Base-by-base conservation (phyloP, 2,888 invertebrate genomes). In the Thymelicus sylvestris region DNA sequence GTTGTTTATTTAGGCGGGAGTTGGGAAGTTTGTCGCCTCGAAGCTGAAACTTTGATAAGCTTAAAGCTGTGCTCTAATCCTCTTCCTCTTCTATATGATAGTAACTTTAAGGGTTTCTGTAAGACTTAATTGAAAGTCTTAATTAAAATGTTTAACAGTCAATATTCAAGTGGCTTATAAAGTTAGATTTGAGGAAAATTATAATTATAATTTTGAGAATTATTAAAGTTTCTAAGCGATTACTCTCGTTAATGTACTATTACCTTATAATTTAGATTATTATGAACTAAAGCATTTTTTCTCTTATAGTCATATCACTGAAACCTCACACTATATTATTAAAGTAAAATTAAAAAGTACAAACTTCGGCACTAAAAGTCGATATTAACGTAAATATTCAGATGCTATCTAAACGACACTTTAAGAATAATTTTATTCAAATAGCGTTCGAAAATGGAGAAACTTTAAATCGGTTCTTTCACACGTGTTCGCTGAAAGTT, bases 21-120 rank as follows among this genome's bases (percentile, higher is more conserved):
- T 75, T 74, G 62, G 66, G 60, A 73, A 76, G 71, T 74, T 66
- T 41, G 60, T 64, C 62, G 76, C 71, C 66, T 73, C 66, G 69
- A 73, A 71, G 67, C 67, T 72, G 66, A 76, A 69, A 77, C 74
- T 77, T 77, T 75, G 74, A 77, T 74, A 74, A 76, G 74, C 69
- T 76, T 74, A 75, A 76, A 59, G 59, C 69, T 69, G 48, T 19
- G 59, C 39, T 13, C 63, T 69, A 69, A 69, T 69, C 59, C 48
- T 69, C 69, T 69, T 69, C 64, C 57, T 64, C 39, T 48, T 64
- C 39, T 69, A 48, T 50, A 55, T 59, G 63, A 63, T 68, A 63
- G 47, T 63, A 47, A 50, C 48, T 59, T 64, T 57, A 69, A 64
- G 48, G 64, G 69, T 38, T 47, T 59, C 59, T 59, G 41, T 39